Conservation (phyloP, 2,113 vertebrate species). For the Aegotheles bennettii region DNA sequence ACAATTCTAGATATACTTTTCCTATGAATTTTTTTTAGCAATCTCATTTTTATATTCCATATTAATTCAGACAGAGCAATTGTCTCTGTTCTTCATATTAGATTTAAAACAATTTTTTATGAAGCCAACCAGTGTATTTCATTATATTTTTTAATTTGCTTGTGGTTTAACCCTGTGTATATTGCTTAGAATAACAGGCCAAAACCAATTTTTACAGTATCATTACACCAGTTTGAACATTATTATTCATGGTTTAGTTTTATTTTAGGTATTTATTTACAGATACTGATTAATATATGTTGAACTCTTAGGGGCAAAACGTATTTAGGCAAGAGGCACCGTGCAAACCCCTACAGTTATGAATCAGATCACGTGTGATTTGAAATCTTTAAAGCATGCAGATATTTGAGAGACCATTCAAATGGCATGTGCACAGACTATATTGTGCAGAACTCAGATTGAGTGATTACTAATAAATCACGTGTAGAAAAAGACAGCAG, state of each 20-base stretch:
- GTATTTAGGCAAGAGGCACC: not conserved
- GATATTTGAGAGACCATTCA: not conserved
- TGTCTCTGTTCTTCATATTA: not conserved
- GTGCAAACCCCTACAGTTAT: not conserved
- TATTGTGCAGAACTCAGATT: not conserved
- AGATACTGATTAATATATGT: not conserved
- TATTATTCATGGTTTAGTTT: not conserved
- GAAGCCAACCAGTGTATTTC: not conserved
- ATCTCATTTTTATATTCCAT: not conserved
- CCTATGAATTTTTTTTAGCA: not conserved
- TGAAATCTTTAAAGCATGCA: not conserved
- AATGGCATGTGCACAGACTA: not conserved
- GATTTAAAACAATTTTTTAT: not conserved
- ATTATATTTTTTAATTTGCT: not conserved
- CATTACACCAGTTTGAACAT: not conserved
- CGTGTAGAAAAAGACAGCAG: slow-evolving; percentile 3
- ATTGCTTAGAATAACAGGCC: not conserved
- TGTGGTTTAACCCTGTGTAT: not conserved
- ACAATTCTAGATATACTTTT: not conserved
- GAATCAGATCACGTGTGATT: not conserved
- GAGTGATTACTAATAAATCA: not conserved
- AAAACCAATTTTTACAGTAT: not conserved
- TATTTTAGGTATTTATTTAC: not conserved
- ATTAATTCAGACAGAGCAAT: not conserved
- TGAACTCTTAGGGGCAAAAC: not conserved